Percentiles rank a stretch among this genome's conserved stretches.
phyloP scores from a whole-genome alignment of 1,140 invertebrate species.

The Planococcus citri region DNA sequence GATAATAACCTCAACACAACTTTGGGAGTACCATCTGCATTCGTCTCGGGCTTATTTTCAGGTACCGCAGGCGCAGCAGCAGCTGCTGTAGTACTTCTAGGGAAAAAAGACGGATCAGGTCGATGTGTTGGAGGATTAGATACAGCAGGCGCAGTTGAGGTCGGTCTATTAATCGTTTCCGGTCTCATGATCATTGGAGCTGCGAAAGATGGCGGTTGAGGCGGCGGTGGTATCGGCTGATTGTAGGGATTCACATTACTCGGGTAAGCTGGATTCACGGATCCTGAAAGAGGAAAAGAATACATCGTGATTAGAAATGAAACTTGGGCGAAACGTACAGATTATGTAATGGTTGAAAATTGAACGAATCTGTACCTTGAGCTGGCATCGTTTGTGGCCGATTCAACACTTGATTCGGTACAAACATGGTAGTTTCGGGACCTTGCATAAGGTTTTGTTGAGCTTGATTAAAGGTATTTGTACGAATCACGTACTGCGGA shows the following conservation, averaged over 20 bases:
- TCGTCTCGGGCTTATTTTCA: not conserved
- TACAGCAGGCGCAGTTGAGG: not conserved
- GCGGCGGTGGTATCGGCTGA: constrained; percentile 34
- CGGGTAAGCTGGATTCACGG: constrained; percentile 37
- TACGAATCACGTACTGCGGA: not conserved
- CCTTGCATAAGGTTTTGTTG: constrained; percentile 14
- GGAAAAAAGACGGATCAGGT: not conserved
- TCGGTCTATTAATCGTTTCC: not conserved
- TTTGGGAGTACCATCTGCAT: not conserved
- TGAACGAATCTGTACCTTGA: not conserved
- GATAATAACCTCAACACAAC: not conserved
- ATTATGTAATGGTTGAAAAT: too few species aligned
- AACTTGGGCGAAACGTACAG: too few species aligned
- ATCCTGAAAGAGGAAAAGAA: not conserved
- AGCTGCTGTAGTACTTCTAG: not conserved
- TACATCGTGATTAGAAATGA: too few species aligned
- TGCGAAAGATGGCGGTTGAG: constrained; percentile 14
- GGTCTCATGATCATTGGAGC: not conserved
- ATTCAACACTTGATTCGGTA: not conserved
- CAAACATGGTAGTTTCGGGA: not conserved
- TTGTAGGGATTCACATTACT: too few species aligned
- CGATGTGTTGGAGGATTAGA: not conserved
- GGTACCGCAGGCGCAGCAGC: not conserved
- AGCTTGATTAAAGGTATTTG: not conserved
- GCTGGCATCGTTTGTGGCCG: constrained; percentile 22